Percentiles rank a stretch among this genome's conserved stretches.
These are phyloP conservation scores for Geophilus truncorum DNA, from an alignment of 2,888 invertebrate genomes.

Conservation along the genomic window DNA sequence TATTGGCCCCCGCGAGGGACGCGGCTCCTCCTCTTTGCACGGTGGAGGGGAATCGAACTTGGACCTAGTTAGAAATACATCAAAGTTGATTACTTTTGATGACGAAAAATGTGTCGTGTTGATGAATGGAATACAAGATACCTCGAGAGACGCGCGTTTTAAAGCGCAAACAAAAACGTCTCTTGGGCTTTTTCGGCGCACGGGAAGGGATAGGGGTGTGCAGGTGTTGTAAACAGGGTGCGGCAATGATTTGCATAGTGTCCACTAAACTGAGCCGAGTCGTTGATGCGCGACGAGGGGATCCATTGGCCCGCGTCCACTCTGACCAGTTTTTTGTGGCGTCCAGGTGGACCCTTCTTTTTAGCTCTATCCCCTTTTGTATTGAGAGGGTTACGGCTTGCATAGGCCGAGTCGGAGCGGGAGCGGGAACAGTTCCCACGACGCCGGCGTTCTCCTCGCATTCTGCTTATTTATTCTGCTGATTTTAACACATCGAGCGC, in stretches of 20 bases:
- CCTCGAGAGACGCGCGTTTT: neutral
- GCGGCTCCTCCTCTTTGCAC: slow-evolving; percentile 12
- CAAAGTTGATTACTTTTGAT: slow-evolving; percentile 21
- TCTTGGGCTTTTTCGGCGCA: neutral
- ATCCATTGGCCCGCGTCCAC: slow-evolving; percentile 27
- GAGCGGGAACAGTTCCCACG: slow-evolving; percentile 12
- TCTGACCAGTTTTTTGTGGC: slow-evolving; percentile 22
- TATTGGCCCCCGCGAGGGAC: slow-evolving; percentile 13
- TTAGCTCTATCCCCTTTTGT: neutral
- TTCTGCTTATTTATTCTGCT: slow-evolving; percentile 30
- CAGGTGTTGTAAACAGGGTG: neutral
- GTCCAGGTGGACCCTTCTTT: slow-evolving; percentile 19
- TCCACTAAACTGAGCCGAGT: slow-evolving; percentile 18
- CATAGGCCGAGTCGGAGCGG: slow-evolving; percentile 1
- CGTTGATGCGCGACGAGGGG: slow-evolving; percentile 7
- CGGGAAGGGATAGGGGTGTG: neutral
- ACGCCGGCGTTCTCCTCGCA: slow-evolving; percentile 24
- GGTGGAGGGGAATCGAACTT: slow-evolving; percentile 1
- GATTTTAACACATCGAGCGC: slow-evolving; percentile 32
- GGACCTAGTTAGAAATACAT: slow-evolving; percentile 17
- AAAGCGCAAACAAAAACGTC: slow-evolving; percentile 3
- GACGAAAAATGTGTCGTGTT: slow-evolving; percentile 21
- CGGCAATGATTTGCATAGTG: neutral
- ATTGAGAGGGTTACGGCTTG: slow-evolving; percentile 30
- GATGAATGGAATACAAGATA: neutral